These are phyloP conservation scores for Climacteris rufus DNA, from an alignment of 2,113 vertebrate genomes.

Conservation along the genomic window DNA sequence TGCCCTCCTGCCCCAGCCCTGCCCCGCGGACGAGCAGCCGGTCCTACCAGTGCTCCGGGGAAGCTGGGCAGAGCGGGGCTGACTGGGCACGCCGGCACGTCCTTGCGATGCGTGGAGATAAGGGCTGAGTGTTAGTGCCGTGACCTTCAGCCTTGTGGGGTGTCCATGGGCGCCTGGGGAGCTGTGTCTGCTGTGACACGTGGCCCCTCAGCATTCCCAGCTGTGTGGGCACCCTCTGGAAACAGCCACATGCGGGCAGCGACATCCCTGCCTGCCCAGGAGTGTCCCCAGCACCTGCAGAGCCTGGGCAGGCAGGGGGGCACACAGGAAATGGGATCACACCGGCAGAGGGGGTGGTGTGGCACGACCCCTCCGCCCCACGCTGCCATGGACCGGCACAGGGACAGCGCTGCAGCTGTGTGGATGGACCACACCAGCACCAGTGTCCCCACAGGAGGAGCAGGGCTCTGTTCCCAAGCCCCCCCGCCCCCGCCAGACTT, in stretches of 20 bases:
- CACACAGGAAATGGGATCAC: accelerated
- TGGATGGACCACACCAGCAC: background rate
- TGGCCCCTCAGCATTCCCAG: accelerated
- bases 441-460: accelerated
- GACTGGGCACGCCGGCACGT: slow-evolving; percentile 1
- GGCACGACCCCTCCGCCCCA: background rate
- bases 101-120: background rate
- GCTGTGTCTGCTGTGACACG: accelerated
- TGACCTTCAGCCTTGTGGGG: accelerated
- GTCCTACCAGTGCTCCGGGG: slow-evolving; percentile 51
- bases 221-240: background rate
- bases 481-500: background rate
- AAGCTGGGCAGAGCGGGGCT: slow-evolving; percentile 45
- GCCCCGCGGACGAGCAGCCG: accelerated
- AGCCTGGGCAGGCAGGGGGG: background rate
- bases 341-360: background rate
- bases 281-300: background rate
- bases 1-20: background rate
- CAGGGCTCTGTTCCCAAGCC: background rate
- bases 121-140: background rate
- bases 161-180: background rate
- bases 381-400: background rate
- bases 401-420: background rate
- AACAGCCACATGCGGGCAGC: background rate
- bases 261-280: accelerated